phyloP scores from a whole-genome alignment of 2,113 vertebrate genomes.

The Cisticola juncidis region DNA sequence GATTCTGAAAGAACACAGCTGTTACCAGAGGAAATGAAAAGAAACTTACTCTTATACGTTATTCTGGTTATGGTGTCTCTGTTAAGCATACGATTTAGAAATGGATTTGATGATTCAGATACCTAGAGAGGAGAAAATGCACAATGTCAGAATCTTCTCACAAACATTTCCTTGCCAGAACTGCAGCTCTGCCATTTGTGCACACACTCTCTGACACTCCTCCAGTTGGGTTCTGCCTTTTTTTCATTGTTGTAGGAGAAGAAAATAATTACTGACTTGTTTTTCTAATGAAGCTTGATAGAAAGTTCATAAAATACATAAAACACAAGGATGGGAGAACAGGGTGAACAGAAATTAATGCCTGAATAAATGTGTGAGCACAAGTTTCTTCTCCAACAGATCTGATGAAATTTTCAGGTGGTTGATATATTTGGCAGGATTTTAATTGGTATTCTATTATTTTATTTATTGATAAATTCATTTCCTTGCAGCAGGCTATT shows the following conservation, averaged over 20 bases:
- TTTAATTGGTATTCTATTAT: neutral
- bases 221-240: neutral
- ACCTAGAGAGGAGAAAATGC: slow-evolving; percentile 77
- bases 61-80: slow-evolving; percentile 99
- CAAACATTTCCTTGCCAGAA: neutral
- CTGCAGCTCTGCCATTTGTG: neutral
- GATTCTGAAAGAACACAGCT: neutral
- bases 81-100: slow-evolving; percentile 99
- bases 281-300: neutral
- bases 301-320: neutral
- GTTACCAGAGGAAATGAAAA: neutral
- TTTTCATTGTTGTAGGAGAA: neutral
- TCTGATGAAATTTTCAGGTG: neutral
- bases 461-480: neutral
- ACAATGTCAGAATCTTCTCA: neutral
- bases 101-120: slow-evolving; percentile 94
- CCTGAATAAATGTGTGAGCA: neutral
- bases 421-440: neutral
- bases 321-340: neutral
- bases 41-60: slow-evolving; percentile 98
- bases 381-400: neutral
- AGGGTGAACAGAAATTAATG: neutral
- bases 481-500: neutral
- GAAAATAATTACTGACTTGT: neutral
- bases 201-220: neutral